These are phyloP conservation scores for Oriolus oriolus DNA, from an alignment of 2,113 vertebrate genomes.

Conservation along the genomic window DNA sequence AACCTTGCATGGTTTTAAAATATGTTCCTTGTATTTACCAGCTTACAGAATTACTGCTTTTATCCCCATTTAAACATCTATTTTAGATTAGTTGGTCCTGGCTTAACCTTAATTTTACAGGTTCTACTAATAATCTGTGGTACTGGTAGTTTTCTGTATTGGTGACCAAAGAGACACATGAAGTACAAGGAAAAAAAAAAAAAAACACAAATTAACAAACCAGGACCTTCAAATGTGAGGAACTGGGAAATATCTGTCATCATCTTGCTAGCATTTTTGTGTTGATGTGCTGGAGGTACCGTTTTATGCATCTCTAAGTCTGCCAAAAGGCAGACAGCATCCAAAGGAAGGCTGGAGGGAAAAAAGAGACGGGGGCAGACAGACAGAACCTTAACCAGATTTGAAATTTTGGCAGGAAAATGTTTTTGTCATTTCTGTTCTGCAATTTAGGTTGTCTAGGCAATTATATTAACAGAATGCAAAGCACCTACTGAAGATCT, in stretches of 20 bases:
- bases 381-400: constrained; percentile 11
- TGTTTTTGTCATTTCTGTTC: constrained; percentile 54
- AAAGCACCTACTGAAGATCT: constrained; percentile 28
- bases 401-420: constrained; percentile 31
- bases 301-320: background rate
- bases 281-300: background rate
- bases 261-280: background rate
- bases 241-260: background rate
- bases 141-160: constrained; percentile 24
- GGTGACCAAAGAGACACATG: constrained; percentile 3
- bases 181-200: background rate
- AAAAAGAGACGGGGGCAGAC: background rate
- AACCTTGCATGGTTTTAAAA: background rate
- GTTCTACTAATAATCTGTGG: constrained; percentile 24
- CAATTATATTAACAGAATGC: constrained; percentile 52
- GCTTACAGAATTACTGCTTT: constrained; percentile 9
- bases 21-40: background rate
- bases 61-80: constrained; percentile 46
- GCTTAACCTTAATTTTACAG: constrained; percentile 31
- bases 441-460: constrained; percentile 17
- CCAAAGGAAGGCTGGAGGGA: background rate
- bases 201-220: background rate
- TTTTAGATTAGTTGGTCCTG: background rate
- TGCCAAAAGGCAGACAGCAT: background rate
- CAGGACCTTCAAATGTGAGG: background rate